Evolutionary conservation across 92 coral and sea anemone genomes (phyloP).

Genomic region (Montipora capitata): DNA sequence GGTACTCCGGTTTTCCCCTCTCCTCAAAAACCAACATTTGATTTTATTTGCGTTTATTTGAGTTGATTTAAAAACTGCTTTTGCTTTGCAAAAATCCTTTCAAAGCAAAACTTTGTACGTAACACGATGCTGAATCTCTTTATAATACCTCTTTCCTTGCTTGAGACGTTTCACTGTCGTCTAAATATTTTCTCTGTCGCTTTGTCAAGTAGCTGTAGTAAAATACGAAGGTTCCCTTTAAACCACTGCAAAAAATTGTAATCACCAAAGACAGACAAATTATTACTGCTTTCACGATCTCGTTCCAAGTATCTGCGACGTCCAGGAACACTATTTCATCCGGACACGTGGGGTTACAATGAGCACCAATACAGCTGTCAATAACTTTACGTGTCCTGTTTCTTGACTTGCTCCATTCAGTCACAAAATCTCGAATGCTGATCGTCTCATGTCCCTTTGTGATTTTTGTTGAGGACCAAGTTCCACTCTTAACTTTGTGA

Average conservation of each 20-base stretch:
- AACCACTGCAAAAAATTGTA: conserved; percentile 56
- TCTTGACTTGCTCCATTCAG: conserved; percentile 45
- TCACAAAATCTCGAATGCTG: conserved; percentile 54
- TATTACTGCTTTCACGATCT: neutral
- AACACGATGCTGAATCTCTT: too few relatives aligned
- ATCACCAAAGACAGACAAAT: conserved; percentile 49
- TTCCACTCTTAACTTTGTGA: conserved; percentile 63
- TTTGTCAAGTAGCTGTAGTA: conserved; percentile 46
- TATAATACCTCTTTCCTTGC: conserved; percentile 71
- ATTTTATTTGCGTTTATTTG: too few relatives aligned
- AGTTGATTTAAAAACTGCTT: too few relatives aligned
- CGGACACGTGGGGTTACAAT: conserved; percentile 80
- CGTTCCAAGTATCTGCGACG: conserved; percentile 46
- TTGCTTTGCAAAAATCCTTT: too few relatives aligned
- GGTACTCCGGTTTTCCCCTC: too few relatives aligned
- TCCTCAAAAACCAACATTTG: too few relatives aligned
- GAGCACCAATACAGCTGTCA: conserved; percentile 76
- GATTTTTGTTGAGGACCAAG: conserved; percentile 58
- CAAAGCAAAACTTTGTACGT: too few relatives aligned
- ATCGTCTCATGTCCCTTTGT: neutral
- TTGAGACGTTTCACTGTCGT: conserved; percentile 54
- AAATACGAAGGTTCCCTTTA: conserved; percentile 54
- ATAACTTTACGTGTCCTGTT: conserved; percentile 19
- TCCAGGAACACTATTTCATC: conserved; percentile 73
- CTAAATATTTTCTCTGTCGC: conserved; percentile 38